Evolutionary conservation across 2,888 invertebrate species (phyloP).

Genomic region (Drymonia ruficornis): DNA sequence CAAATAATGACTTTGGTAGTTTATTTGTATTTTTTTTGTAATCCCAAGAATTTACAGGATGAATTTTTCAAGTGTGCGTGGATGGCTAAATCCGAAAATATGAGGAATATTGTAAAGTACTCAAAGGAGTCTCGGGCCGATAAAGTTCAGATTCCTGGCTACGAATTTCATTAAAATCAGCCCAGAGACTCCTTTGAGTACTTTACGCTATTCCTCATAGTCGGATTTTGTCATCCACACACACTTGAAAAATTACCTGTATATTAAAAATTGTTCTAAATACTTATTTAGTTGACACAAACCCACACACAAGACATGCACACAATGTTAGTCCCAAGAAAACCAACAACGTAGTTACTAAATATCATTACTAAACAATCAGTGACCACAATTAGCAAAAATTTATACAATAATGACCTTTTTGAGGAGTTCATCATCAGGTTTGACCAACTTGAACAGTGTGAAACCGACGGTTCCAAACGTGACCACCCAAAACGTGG

Average conservation of each 20-base stretch:
- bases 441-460: conserved; percentile 83
- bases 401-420: conserved; percentile 69
- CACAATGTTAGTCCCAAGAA: conserved; percentile 34
- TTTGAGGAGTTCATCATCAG: conserved; percentile 82
- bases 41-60: conserved; percentile 7
- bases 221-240: no score
- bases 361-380: conserved; percentile 33
- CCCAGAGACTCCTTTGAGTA: no score
- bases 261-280: neutral
- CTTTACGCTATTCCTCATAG: no score
- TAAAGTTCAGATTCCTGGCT: no score
- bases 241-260: no score
- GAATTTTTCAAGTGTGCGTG: no score
- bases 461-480: conserved; percentile 86
- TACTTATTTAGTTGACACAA: neutral
- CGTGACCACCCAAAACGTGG: conserved; percentile 84
- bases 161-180: no score
- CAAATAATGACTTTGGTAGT: no score
- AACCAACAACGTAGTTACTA: conserved; percentile 21
- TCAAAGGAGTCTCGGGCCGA: no score
- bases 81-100: no score
- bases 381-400: conserved; percentile 48
- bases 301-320: conserved; percentile 39
- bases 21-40: neutral
- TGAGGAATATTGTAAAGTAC: no score